A percentile compares a stretch with the other conserved stretches of the same genome.
Evolutionary conservation across 64 coral and sea anemone genomes (phyloP).

Genomic region (Stichodactyla mertensii): DNA sequence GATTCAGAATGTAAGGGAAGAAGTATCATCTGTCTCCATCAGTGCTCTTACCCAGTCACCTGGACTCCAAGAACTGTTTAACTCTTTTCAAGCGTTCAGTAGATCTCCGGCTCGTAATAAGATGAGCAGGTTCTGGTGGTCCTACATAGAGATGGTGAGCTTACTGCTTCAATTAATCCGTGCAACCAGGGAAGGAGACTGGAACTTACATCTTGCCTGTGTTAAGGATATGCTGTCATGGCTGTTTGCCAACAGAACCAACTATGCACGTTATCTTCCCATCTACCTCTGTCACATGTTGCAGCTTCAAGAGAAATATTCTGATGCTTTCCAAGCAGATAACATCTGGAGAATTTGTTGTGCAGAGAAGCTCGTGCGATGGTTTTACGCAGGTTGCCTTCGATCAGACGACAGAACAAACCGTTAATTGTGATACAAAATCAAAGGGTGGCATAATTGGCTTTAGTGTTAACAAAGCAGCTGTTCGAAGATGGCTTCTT

Average conservation of each 20-base stretch:
- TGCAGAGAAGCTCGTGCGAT: too few species aligned
- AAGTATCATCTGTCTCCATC: constrained; percentile 8
- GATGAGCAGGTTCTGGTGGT: constrained; percentile 5
- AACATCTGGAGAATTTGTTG: constrained; percentile 45
- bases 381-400: too few species aligned
- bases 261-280: background rate
- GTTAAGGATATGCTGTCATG: constrained; percentile 10
- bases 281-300: background rate
- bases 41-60: background rate
- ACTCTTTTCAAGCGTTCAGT: background rate
- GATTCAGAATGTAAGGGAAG: background rate
- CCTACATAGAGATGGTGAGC: background rate
- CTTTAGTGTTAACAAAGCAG: constrained; percentile 22
- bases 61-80: background rate
- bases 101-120: background rate
- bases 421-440: too few species aligned
- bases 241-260: constrained; percentile 22
- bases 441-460: background rate
- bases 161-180: too few species aligned
- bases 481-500: constrained; percentile 35
- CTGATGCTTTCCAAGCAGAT: constrained; percentile 20
- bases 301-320: constrained; percentile 23
- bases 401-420: too few species aligned
- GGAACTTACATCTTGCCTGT: constrained; percentile 7
- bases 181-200: constrained; percentile 18